phyloP scores from a whole-genome alignment of 2,113 vertebrate genomes.

The Sylvia atricapilla region DNA sequence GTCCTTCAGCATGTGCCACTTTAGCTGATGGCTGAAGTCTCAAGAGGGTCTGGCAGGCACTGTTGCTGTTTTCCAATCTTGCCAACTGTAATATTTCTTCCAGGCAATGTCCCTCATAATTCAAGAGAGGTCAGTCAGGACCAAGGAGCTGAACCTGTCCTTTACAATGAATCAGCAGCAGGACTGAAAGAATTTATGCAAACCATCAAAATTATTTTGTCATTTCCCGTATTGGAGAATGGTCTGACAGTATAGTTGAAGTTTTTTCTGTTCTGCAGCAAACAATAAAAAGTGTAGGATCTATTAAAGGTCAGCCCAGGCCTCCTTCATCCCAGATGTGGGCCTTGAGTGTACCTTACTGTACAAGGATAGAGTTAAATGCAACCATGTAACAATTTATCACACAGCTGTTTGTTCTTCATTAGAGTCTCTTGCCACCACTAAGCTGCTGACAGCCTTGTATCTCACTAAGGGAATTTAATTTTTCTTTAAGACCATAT shows the following conservation, averaged over 20 bases:
- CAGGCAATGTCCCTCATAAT: slow-evolving; percentile 36
- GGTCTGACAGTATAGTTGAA: fast-evolving
- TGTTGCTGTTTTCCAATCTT: slow-evolving; percentile 29
- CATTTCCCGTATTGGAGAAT: neutral
- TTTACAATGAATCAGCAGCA: slow-evolving; percentile 23
- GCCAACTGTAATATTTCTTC: slow-evolving; percentile 54
- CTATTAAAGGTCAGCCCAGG: neutral
- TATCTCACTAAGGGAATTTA: neutral
- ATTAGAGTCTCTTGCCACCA: neutral
- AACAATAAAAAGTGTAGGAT: neutral
- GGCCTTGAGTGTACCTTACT: neutral
- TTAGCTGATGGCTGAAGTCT: slow-evolving; percentile 41
- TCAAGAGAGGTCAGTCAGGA: slow-evolving; percentile 35
- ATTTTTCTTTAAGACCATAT: neutral
- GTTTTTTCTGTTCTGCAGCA: neutral
- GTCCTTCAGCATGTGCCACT: slow-evolving; percentile 36
- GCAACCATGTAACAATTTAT: neutral
- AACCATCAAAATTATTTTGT: neutral
- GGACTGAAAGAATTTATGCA: neutral
- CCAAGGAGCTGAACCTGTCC: slow-evolving; percentile 17
- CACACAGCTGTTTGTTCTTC: neutral
- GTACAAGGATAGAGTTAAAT: neutral
- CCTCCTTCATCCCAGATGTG: neutral
- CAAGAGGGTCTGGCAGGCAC: slow-evolving; percentile 44
- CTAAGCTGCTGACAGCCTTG: neutral